Base-by-base conservation (phyloP, 2,888 invertebrate genomes). In the Nymphalis urticae region DNA sequence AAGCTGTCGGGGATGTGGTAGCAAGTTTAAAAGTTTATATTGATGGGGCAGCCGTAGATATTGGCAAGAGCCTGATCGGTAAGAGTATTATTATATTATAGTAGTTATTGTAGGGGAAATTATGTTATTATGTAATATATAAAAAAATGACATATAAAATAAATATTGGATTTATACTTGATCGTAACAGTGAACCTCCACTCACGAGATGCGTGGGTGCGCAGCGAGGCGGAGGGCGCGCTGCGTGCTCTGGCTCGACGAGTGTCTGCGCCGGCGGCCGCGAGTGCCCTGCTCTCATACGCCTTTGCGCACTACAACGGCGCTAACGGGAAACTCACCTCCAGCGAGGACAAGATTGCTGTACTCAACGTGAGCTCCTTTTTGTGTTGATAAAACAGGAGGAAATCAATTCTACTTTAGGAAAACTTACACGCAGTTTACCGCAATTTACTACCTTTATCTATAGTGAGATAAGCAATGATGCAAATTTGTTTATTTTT, bases 281-380 rank as follows among this genome's bases (percentile, higher is more conserved):
- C 98, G 47, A 94, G 95, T 75, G 94, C 94, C 68, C 85, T 98
- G 71, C 87, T 97, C 1, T 91, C 94, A 58, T 94, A 95, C 72
- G 90, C 95, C 64, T 97, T 98, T 88, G 95, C 94, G 6, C 95
- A 97, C 51, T 95, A 98, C 81, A 95, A 97, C 87, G 98, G 98
- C 17, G 95, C 97, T 8, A 96, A 97, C 85, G 98, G 98, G 10
- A 98, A 98, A 85, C 94, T 98, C 63, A 97, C 97, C 16, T 95
- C 98, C 64, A 95, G 96, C 48, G 96, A 97, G 75, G 97, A 98
- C 84, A 97, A 98, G 86, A 95, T 98, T 27, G 96, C 97, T 69
- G 95, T 98, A 17, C 88, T 98, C 50, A 94, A 96, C 62, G 77
- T 78, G 27, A 47, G 72, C 61, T 7, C 3, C 19, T 13, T 42